phyloP scores from a whole-genome alignment of 2,797 vertebrate genomes.

The Calcarius lapponicus region DNA sequence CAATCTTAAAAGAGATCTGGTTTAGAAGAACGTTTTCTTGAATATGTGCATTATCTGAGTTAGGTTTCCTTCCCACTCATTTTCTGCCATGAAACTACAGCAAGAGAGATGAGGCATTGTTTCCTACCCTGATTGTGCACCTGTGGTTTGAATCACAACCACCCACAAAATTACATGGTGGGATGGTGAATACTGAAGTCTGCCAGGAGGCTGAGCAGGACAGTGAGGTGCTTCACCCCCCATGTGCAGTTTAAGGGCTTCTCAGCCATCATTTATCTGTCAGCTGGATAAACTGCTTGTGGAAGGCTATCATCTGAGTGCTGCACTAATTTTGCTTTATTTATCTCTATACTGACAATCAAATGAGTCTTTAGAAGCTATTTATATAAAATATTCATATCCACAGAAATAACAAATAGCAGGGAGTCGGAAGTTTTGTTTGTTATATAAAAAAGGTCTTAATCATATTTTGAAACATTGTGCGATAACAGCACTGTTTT shows the following conservation, averaged over 20 bases:
- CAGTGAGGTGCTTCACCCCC: not conserved
- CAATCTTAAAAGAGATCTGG: not conserved
- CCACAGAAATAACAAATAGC: not conserved
- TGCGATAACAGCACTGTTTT: not conserved
- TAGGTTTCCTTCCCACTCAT: not conserved
- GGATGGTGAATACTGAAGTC: not conserved
- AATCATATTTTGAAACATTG: not conserved
- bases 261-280: not conserved
- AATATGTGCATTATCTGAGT: not conserved
- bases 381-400: not conserved
- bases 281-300: not conserved
- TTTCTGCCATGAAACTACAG: not conserved
- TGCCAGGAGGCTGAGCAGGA: not conserved
- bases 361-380: not conserved
- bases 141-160: not conserved
- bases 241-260: not conserved
- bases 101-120: fast-evolving
- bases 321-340: not conserved
- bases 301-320: not conserved
- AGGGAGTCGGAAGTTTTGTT: not conserved
- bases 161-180: not conserved
- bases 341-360: not conserved
- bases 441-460: not conserved
- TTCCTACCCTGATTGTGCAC: not conserved
- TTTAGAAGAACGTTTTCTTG: not conserved